A percentile compares a stretch with the other conserved stretches of the same genome.
These are phyloP conservation scores for Molorchus minor DNA, from an alignment of 2,888 invertebrate genomes.

Conservation along the genomic window DNA sequence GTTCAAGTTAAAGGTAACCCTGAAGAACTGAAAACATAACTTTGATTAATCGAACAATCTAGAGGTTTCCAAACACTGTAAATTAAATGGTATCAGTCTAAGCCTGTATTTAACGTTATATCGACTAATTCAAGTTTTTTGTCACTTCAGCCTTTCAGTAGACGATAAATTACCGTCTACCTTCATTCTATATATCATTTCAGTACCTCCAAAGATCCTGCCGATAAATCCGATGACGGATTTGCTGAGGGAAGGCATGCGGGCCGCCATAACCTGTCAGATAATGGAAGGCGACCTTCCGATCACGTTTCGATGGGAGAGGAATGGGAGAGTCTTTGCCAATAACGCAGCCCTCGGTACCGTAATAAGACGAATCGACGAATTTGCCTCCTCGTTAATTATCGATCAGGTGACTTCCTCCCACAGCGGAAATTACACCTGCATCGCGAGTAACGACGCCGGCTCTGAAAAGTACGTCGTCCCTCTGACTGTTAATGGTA, in stretches of 20 bases:
- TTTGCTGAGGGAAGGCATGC: constrained; percentile 82
- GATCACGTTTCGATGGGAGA: constrained; percentile 90
- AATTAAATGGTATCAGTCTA: no score
- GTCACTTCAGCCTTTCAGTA: no score
- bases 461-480: constrained; percentile 81
- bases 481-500: constrained; percentile 84
- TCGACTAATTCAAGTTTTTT: no score
- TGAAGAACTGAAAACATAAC: no score
- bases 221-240: constrained; percentile 85
- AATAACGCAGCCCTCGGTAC: constrained; percentile 64
- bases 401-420: constrained; percentile 86
- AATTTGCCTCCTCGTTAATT: constrained; percentile 85
- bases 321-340: constrained; percentile 77
- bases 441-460: constrained; percentile 88
- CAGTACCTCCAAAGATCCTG: constrained; percentile 86
- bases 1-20: constrained; percentile 79
- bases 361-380: constrained; percentile 74
- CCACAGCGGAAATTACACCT: constrained; percentile 92
- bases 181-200: constrained; percentile 37
- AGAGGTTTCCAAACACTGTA: no score
- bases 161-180: no score
- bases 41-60: no score
- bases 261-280: constrained; percentile 90
- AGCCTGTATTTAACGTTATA: no score
- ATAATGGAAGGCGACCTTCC: constrained; percentile 93